Evolutionary conservation across 2,888 invertebrate genomes (phyloP).

Genomic region (Nymphalis c-album): DNA sequence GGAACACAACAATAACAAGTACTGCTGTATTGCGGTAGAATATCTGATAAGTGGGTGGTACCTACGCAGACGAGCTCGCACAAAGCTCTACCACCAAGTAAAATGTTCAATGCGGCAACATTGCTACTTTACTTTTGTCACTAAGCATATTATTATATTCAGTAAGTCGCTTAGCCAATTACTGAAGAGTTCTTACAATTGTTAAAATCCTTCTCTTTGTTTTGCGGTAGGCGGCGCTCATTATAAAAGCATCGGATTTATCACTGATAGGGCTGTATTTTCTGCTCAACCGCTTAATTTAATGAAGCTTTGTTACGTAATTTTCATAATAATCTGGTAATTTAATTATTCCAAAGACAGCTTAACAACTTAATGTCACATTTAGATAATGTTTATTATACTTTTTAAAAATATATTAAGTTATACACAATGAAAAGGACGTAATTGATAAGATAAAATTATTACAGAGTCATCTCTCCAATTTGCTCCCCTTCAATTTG

Average conservation of each 20-base stretch:
- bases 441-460: no score
- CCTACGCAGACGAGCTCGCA: no score
- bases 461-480: no score
- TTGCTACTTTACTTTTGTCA: neutral
- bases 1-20: no score
- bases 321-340: conserved; percentile 18
- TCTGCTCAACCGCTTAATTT: conserved; percentile 28
- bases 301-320: conserved; percentile 29
- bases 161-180: conserved; percentile 12
- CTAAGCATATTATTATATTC: conserved; percentile 2
- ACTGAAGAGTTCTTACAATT: conserved; percentile 9
- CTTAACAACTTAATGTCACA: conserved; percentile 14
- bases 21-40: no score
- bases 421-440: no score
- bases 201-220: conserved; percentile 9
- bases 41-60: no score
- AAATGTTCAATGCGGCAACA: no score
- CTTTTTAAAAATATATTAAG: no score
- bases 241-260: conserved; percentile 27
- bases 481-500: no score
- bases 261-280: conserved; percentile 25
- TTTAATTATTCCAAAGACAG: conserved; percentile 16
- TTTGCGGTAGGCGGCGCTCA: conserved; percentile 16
- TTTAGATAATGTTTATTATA: neutral
- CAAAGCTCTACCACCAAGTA: no score